Base-by-base conservation (phyloP, 2,888 invertebrate genomes). In the Eledona agricola region DNA sequence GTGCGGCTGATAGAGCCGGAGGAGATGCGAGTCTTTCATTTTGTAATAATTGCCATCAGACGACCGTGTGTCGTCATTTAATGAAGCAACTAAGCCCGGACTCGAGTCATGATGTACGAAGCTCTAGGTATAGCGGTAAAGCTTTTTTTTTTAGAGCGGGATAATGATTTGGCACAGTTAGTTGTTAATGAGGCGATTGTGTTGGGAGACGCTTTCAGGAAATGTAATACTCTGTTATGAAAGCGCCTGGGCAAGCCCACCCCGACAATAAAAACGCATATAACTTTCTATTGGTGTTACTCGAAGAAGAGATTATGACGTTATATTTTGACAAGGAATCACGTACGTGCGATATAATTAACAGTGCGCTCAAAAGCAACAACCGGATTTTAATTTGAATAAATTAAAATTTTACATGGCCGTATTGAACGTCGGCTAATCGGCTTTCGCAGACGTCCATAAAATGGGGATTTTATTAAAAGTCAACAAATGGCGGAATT, bases 101-200 rank as follows among this genome's bases (percentile, higher is more conserved):
- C n/a, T 22, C 25, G 11, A 40, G 17, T 40, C 40, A 26, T 28
- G 28, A 15, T 40, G 40, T 15, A 19, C 19, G 11, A 26, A 17
- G 26, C 22, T 42, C 31, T 19, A 42, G 29, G 31, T 31, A 29
- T 42, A 42, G 42, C 42, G 42, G 31, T 42, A 42, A 29, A 40
- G 11, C 40, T 26, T 5, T 40, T 40, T 38, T 40, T 40, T 28
- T 28, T 19, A 28, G 26, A 28, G n/a, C n/a, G n/a, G 19, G 17
- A 40, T 40, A 40, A 40, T 40, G 40, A 40, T 40, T 42, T 42
- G 31, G 31, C 42, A 31, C 42, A 42, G 42, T 42, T 42, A 42
- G 17, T 42, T 42, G 29, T 20, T 42, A 29, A 42, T 42, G 42
- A 42, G 31, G 40, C 40, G 28, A 40, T 40, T 40, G 40, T 40